These are phyloP conservation scores for Orchestes rusci DNA, from an alignment of 2,888 invertebrate genomes.

Conservation along the genomic window DNA sequence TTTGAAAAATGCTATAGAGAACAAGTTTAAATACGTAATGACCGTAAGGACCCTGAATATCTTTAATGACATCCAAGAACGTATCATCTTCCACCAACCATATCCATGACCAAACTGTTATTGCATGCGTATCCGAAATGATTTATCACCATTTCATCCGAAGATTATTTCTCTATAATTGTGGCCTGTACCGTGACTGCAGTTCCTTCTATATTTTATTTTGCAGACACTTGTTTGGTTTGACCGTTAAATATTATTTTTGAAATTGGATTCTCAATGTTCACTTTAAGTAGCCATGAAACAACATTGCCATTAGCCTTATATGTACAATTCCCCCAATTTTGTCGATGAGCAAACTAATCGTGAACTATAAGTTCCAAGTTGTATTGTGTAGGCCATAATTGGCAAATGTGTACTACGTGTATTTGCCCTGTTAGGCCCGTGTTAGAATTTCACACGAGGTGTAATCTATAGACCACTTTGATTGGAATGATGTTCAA, in stretches of 20 bases:
- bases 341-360: slow-evolving; percentile 2
- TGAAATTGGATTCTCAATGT: too few relatives aligned
- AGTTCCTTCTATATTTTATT: slow-evolving; percentile 15
- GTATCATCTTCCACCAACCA: too few relatives aligned
- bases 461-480: slow-evolving; percentile 8
- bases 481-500: slow-evolving; percentile 11
- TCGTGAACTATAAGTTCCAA: slow-evolving; percentile 10
- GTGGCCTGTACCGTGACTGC: slow-evolving; percentile 21
- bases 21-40: too few relatives aligned
- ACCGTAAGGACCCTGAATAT: too few relatives aligned
- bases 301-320: slow-evolving; percentile 1
- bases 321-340: neutral
- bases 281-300: too few relatives aligned
- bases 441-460: slow-evolving; percentile 14
- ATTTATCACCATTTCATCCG: slow-evolving; percentile 28
- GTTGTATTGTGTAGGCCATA: slow-evolving; percentile 10
- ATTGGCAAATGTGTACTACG: slow-evolving; percentile 18
- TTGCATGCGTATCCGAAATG: slow-evolving; percentile 18
- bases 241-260: slow-evolving; percentile 9
- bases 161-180: slow-evolving; percentile 30
- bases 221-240: slow-evolving; percentile 15
- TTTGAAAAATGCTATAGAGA: too few relatives aligned
- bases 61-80: too few relatives aligned
- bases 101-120: slow-evolving; percentile 13
- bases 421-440: slow-evolving; percentile 12